Base-by-base conservation (phyloP, 2,113 vertebrate species). In the Psammodynastes pulverulentus region DNA sequence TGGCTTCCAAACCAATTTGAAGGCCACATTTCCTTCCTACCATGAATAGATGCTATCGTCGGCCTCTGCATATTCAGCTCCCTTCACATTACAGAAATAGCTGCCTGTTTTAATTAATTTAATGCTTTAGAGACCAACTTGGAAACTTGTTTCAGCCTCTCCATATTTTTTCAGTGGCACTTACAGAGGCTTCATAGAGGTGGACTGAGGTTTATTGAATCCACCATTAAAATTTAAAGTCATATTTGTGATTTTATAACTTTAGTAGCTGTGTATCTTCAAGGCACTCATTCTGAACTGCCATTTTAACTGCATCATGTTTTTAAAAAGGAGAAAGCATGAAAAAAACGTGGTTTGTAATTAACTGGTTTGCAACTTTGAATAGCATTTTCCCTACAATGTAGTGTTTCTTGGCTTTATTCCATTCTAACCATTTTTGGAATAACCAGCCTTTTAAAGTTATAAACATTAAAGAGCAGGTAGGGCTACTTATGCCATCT, bases 141-240 rank as follows among this genome's bases (percentile, higher is more conserved):
- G 2, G 9, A 34, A 21, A 39, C 52, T 39, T 19, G 72, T 92
- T 88, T 89, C 72, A 89, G 13, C 23, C n/a, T 39, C 19, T 89
- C 45, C 5, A n/a, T 85, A 85, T 89, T 45, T 26, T 84, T 53
- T 88, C 56, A 0, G 0, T 58, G 88, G 53, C 45, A 93, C 86
- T 89, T 4, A 13, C 12, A 9, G 39, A 23, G 62, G 29, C 51
- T 92, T 92, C 93, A 94, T 49, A 86, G 46, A 49, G 46, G 26
- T 49, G 45, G 26, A 13, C 53, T 89, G 19, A 72, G 56, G 93
- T 87, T 52, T 89, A 51, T 49, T 94, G 51, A 67, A 94, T 92
- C 62, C 86, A 92, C 0, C 88, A 96, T 96, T 94, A 89, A 91
- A 51, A 13, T 56, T 85, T 93, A 92, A 95, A 51, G 56, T 90